Evolutionary conservation across 2,888 invertebrate genomes (phyloP), one percentile per base, ranked within the genome.

Genomic region (Lithophane leautieri): DNA sequence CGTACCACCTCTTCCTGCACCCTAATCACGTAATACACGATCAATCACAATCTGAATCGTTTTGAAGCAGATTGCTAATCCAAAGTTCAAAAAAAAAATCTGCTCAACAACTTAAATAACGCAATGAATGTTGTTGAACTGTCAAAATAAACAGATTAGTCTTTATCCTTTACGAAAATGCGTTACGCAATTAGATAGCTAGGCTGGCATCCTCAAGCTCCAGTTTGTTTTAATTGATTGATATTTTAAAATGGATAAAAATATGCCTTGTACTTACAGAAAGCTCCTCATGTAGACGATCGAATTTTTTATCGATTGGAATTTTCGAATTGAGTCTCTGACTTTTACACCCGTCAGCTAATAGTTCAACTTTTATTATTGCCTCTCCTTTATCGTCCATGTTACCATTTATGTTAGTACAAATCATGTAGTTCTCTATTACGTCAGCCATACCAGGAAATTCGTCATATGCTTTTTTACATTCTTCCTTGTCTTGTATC

Each of bases 371-470:
- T 6, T 16, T n/a, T 4, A 50, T 0, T 28, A 83, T 79, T 2
- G 54, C 8, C 2, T 0, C 25, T 34, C 76, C 84, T 25, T 1
- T 6, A 4, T 82, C 84, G 69, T 91, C 50, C 14, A 91, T 70
- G 22, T 87, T 87, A 1, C 91, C 90, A 0, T 61, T 40, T 0
- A 58, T 56, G 3, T 77, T 40, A 8, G 91, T 88, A 60, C 93
- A 93, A 52, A 93, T 86, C 93, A 93, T 93, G 58, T 90, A 90
- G 7, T 86, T 83, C 0, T 91, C 90, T 66, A 93, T 93, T 0
- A 86, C 75, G 0, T n/a, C 11, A 0, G 6, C 72, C 70, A 92
- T 77, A 9, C 83, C 77, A 0, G 28, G 0, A 9, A 84, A 79
- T 0, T 73, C 44, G 0, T 4, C n/a, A 65, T 90, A 92, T 8